Base-by-base conservation (phyloP, 2,113 vertebrate genomes). In the Pseudopodoces humilis region DNA sequence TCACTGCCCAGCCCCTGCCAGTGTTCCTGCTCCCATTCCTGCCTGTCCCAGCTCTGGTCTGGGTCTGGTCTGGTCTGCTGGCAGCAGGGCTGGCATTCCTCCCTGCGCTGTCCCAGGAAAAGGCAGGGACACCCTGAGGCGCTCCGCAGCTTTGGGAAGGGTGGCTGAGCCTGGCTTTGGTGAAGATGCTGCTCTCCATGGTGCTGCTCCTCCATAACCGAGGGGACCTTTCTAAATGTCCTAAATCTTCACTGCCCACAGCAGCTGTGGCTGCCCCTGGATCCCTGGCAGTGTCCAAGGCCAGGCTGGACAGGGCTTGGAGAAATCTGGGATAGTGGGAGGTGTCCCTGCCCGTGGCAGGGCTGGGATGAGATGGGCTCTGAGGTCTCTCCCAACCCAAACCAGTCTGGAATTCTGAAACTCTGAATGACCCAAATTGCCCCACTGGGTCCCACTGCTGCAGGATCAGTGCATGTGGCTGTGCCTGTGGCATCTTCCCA, bases 101-200 rank as follows among this genome's bases (percentile, higher is more conserved):
- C 50, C 41, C 62, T 25, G 43, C 6, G 0, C 22, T 25, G 31
- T 14, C 22, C 69, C 55, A 9, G 47, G 31, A 8, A 11, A 24
- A 27, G 44, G 33, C 18, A 18, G 83, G 41, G 56, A 4, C 0
- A 6, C 13, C 27, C 4, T 5, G 39, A 13, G 44, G 25, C 4
- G 65, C 58, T 30, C 35, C 11, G 0, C 6, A 16, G 55, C 22
- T 41, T 10, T 16, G 21, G n/a, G 37, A 44, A 31, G 25, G 24
- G 20, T 0, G 3, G 2, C 1, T 7, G 68, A 6, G 1, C 20
- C 18, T 0, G 9, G 8, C n/a, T 20, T 3, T 8, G 39, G 11
- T 17, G n/a, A 20, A 17, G 52, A 3, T 14, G 28, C 30, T 24
- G 3, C 31, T 43, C 31, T 11, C 27, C 8, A 0, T 4, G 56